Evolutionary conservation across 2,113 vertebrate genomes (phyloP).

Genomic region (Nesoenas mayeri): DNA sequence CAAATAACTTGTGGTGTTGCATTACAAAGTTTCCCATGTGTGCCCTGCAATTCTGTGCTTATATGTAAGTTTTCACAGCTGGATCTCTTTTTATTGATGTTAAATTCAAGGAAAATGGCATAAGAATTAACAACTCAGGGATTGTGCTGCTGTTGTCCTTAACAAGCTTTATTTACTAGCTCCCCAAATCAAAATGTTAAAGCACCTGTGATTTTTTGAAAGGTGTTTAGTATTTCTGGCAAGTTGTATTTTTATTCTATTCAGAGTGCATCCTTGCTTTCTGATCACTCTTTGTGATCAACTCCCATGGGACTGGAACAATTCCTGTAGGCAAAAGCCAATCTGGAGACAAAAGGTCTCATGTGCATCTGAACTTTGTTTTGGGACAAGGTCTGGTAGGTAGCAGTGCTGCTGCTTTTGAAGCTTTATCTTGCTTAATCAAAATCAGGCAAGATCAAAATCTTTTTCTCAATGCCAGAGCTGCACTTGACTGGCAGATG

Average conservation of each 20-base stretch:
- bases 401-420: background rate
- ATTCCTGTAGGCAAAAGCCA: background rate
- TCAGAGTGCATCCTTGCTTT: background rate
- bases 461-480: background rate
- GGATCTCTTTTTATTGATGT: background rate
- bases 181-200: background rate
- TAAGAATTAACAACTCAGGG: background rate
- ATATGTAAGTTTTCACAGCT: background rate
- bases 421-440: constrained; percentile 31
- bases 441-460: background rate
- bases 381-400: background rate
- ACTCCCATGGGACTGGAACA: background rate
- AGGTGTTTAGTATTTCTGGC: background rate
- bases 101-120: rapidly evolving
- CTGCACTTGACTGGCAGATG: background rate
- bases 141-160: background rate
- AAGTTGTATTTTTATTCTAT: background rate
- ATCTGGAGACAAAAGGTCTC: background rate
- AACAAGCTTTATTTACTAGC: background rate
- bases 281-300: rapidly evolving
- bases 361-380: background rate
- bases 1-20: background rate
- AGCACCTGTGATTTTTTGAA: background rate
- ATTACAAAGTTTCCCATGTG: background rate
- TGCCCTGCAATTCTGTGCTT: background rate